Conservation (phyloP, 2,113 vertebrate genomes). For the Saccopteryx bilineata region DNA sequence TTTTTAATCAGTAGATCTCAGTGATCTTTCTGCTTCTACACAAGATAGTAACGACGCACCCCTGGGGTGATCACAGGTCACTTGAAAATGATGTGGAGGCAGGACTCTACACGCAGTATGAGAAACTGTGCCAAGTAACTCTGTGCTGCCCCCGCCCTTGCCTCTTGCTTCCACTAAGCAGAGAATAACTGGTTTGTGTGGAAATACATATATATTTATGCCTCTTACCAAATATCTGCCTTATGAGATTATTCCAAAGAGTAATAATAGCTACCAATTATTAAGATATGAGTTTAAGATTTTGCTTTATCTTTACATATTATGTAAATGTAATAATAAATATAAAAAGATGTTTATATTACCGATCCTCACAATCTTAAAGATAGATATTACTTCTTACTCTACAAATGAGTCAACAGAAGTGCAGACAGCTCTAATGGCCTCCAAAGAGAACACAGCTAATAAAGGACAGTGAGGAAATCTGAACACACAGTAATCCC, state of each 20-base stretch:
- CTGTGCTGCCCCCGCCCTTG: not conserved
- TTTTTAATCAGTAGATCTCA: not conserved
- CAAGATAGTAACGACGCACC: not conserved
- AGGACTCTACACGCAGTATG: not conserved
- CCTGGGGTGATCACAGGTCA: not conserved
- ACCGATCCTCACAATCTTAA: not conserved
- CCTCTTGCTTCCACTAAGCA: not conserved
- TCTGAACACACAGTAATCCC: not conserved
- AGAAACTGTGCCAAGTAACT: not conserved
- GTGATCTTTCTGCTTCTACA: not conserved
- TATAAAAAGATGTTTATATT: not conserved
- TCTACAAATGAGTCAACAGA: not conserved
- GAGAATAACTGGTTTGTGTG: not conserved
- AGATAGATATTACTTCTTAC: not conserved
- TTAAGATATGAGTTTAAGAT: not conserved
- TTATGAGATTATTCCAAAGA: constrained; percentile 47
- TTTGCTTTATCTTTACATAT: not conserved
- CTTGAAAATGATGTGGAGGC: not conserved
- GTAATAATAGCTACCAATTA: not conserved
- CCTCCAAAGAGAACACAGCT: not conserved
- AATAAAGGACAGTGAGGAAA: not conserved
- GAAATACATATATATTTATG: not conserved
- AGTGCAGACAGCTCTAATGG: not conserved
- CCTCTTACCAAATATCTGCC: not conserved
- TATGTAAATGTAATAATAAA: no score